These are phyloP conservation scores for Empidonax alnorum DNA, from an alignment of 2,113 vertebrate species.

Conservation along the genomic window DNA sequence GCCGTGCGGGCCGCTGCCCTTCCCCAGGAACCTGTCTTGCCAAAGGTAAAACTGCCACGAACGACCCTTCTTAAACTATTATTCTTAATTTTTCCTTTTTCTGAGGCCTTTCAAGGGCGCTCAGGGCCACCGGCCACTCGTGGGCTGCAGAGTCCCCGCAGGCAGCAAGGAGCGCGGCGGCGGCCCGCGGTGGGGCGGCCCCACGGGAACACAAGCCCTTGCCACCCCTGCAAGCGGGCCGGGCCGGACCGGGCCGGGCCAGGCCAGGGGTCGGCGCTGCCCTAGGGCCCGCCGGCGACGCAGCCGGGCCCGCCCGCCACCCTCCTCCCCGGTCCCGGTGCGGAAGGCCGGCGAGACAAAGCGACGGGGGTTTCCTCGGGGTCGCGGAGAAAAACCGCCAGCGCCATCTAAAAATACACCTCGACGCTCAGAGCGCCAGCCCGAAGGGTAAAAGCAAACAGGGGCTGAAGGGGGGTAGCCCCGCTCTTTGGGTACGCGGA, in stretches of 20 bases:
- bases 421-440: not conserved
- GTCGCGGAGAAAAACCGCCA: not conserved
- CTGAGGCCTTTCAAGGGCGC: not conserved
- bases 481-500: not conserved
- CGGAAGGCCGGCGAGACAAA: slow-evolving; percentile 32
- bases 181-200: not conserved
- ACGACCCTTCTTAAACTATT: not conserved
- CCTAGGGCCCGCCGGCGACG: not conserved
- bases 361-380: not conserved
- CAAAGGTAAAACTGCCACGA: not conserved
- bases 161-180: not conserved
- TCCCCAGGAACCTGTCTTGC: not conserved
- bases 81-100: not conserved
- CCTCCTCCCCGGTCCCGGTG: not conserved
- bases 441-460: not conserved
- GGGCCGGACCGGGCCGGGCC: too few species aligned
- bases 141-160: not conserved
- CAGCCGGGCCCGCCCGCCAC: not conserved
- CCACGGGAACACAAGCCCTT: not conserved
- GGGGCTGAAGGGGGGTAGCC: not conserved
- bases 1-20: not conserved
- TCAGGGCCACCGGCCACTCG: not conserved
- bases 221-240: too few species aligned
- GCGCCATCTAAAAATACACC: not conserved
- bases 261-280: not conserved